Percentiles rank a stretch among this genome's conserved stretches.
Evolutionary conservation across 1,140 invertebrate genomes (phyloP).

Genomic region (Babylonia areolata): DNA sequence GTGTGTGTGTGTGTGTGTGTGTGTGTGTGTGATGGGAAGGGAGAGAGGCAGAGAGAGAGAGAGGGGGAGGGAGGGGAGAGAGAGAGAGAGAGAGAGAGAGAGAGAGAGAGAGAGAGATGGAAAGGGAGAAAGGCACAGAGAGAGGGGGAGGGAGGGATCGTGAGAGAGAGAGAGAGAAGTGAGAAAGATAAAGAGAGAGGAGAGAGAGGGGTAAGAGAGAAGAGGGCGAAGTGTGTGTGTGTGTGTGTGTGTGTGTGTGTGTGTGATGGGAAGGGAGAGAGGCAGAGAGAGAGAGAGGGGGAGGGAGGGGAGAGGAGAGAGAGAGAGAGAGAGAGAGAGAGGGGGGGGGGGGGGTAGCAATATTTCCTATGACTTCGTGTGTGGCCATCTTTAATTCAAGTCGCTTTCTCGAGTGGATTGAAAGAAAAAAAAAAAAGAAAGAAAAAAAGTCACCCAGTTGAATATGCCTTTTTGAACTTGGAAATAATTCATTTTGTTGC

Average conservation of each 20-base stretch:
- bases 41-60: background rate
- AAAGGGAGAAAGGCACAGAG: background rate
- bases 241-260: background rate
- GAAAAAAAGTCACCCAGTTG: too few species aligned
- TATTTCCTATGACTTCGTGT: too few species aligned
- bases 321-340: constrained; percentile 16
- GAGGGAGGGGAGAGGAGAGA: background rate
- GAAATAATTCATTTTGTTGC: too few species aligned
- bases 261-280: background rate
- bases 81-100: constrained; percentile 1
- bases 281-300: background rate
- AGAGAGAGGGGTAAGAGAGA: too few species aligned
- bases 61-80: background rate
- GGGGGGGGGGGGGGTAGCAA: too few species aligned
- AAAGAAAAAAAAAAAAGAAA: too few species aligned
- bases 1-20: background rate
- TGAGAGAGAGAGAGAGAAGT: background rate
- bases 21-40: background rate
- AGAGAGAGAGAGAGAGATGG: background rate
- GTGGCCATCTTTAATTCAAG: too few species aligned
- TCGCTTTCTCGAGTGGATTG: too few species aligned
- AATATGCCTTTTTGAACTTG: too few species aligned
- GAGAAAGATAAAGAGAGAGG: too few species aligned
- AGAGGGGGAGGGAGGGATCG: background rate
- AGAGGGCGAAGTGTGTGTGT: background rate